phyloP scores from a whole-genome alignment of 2,113 vertebrate genomes.

The Sapayoa aenigma region DNA sequence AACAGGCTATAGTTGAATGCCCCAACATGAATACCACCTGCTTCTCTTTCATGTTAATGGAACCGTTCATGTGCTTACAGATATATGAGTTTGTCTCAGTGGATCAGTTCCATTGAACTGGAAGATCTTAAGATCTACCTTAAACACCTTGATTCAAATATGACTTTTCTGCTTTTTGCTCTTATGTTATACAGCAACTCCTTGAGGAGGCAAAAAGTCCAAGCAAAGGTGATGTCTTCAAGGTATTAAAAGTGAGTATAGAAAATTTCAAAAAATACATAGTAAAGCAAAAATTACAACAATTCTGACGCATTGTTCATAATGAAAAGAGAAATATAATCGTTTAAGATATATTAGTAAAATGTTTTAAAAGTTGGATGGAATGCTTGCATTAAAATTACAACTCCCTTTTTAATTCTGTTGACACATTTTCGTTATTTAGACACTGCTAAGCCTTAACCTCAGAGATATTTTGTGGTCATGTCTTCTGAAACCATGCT shows the following conservation, averaged over 20 bases:
- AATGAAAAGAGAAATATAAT: not conserved
- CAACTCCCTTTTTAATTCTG: slow-evolving; percentile 37
- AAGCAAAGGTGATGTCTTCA: not conserved
- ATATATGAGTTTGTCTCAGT: not conserved
- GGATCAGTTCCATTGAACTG: not conserved
- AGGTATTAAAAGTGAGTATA: not conserved
- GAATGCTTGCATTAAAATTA: slow-evolving; percentile 48
- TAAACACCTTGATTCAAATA: not conserved
- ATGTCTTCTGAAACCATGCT: slow-evolving; percentile 48
- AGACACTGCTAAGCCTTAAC: slow-evolving; percentile 64
- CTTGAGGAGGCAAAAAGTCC: not conserved
- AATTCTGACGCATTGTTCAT: not conserved
- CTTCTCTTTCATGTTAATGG: not conserved
- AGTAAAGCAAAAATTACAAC: not conserved
- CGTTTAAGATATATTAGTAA: slow-evolving; percentile 10
- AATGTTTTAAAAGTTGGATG: slow-evolving; percentile 2
- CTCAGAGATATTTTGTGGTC: slow-evolving; percentile 57
- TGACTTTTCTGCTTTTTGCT: not conserved
- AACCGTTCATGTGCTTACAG: not conserved
- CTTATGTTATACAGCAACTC: not conserved
- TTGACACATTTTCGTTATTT: slow-evolving; percentile 47
- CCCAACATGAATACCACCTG: not conserved
- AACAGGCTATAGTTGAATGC: not conserved
- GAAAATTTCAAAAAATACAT: not conserved
- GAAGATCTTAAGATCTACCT: not conserved